Base-by-base conservation (phyloP, 2,888 invertebrate genomes). In the Timandra comae region DNA sequence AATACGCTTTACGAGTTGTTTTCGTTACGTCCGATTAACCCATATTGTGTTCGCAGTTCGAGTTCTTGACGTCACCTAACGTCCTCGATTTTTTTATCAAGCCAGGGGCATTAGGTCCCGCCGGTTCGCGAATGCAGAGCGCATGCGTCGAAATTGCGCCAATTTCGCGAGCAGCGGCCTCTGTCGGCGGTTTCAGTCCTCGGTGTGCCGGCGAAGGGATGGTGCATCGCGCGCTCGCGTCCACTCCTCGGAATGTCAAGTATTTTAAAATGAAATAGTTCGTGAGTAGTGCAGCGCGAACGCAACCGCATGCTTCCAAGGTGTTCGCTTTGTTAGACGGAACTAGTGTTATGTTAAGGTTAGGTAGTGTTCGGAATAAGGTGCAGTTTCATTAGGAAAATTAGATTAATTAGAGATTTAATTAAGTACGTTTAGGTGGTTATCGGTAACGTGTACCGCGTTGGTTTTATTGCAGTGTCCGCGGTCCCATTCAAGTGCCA, bases 141-240 rank as follows among this genome's bases (percentile, higher is more conserved):
- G 84, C 84, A 78, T 82, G 84, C 82, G 84, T 63, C 46, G 48
- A 72, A 79, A 79, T 81, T 85, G 84, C 84, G 84, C 84, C 84
- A 84, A 84, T 85, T 84, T 77, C 63, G 71, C 65, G 49, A 51
- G 59, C 72, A 75, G 80, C 80, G 82, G 66, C 82, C 82, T 82
- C 84, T 84, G 64, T 56, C 70, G 84, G 66, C 55, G 53, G 60
- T 63, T 69, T 63, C 76, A 81, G 81, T 84, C 64, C 56, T 53
- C 56, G 64, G 59, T 54, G 58, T 67, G 56, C 67, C 61, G 59
- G 57, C 49, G 46, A 63, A 61, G 78, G 77, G 71, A 77, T 78
- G 78, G 73, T 72, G 77, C 74, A 74, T 72, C 68, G 72, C 67
- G 65, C 59, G 63, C 56, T 61, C 49, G 49, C 50, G 57, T 56